Percentiles rank a stretch among this genome's conserved stretches.
These are phyloP conservation scores for Rana temporaria DNA, from an alignment of 2,113 vertebrate genomes.

Conservation along the genomic window DNA sequence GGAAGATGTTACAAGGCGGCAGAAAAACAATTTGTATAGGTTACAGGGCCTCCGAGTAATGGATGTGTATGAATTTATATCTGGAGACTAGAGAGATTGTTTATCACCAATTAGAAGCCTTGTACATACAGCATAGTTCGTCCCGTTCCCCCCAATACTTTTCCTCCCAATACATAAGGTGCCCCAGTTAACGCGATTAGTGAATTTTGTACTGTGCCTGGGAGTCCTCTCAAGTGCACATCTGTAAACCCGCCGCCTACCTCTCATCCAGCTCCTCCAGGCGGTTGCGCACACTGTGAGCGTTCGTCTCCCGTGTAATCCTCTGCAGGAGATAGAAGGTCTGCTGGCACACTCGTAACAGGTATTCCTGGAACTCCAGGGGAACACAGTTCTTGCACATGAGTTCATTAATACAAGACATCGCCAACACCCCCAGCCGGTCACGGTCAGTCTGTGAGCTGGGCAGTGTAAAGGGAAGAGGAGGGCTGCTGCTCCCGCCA, in stretches of 20 bases:
- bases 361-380: slow-evolving; percentile 96
- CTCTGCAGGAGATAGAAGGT: slow-evolving; percentile 98
- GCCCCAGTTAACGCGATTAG: too few species aligned
- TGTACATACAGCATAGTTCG: too few species aligned
- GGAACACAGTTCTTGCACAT: slow-evolving; percentile 99
- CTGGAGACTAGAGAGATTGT: too few species aligned
- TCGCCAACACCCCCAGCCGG: slow-evolving; percentile 89
- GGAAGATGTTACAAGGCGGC: too few species aligned
- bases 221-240: too few species aligned
- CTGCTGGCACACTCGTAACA: slow-evolving; percentile 98
- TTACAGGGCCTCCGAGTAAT: too few species aligned
- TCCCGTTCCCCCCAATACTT: too few species aligned
- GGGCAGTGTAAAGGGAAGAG: slow-evolving; percentile 53
- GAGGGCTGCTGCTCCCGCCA: slow-evolving; percentile 75
- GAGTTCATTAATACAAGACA: slow-evolving; percentile 98
- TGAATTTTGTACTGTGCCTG: too few species aligned
- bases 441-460: slow-evolving; percentile 80
- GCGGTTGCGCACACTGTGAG: slow-evolving; percentile 89
- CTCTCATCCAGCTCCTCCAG: slow-evolving; percentile 97
- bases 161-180: too few species aligned
- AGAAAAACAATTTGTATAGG: too few species aligned
- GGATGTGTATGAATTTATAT: too few species aligned
- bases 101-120: too few species aligned
- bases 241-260: slow-evolving; percentile 69
- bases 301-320: slow-evolving; percentile 92